Conservation (phyloP, 2,888 invertebrate species). For the Bellardia bayeri region DNA sequence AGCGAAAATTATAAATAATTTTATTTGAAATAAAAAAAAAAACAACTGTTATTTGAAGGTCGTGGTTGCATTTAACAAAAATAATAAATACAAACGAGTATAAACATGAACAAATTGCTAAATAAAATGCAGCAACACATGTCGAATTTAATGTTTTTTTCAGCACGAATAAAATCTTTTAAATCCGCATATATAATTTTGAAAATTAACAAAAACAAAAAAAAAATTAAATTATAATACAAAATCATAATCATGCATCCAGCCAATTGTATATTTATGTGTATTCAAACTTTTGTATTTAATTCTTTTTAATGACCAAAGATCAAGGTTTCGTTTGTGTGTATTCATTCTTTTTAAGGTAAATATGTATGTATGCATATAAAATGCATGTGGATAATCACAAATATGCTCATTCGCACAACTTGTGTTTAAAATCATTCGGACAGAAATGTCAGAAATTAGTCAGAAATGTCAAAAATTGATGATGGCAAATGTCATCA, state of each 20-base stretch:
- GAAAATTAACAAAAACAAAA: background rate
- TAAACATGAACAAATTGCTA: background rate
- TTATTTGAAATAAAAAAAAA: slow-evolving; percentile 4
- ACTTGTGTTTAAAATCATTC: slow-evolving; percentile 33
- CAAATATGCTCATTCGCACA: background rate
- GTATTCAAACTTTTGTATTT: slow-evolving; percentile 45
- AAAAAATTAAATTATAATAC: slow-evolving; percentile 30
- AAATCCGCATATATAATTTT: slow-evolving; percentile 59
- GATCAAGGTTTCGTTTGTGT: slow-evolving; percentile 61
- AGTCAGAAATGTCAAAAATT: slow-evolving; percentile 58
- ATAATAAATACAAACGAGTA: background rate
- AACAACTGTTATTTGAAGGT: slow-evolving; percentile 45
- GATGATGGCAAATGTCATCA: slow-evolving; percentile 43
- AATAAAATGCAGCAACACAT: slow-evolving; percentile 27
- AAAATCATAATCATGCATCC: slow-evolving; percentile 40
- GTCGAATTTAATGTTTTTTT: slow-evolving; percentile 22
- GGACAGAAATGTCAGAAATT: slow-evolving; percentile 51
- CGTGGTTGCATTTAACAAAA: slow-evolving; percentile 50
- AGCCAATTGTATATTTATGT: slow-evolving; percentile 2
- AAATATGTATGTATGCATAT: background rate
- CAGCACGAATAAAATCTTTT: background rate
- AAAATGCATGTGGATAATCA: slow-evolving; percentile 11
- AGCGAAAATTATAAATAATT: slow-evolving; percentile 11
- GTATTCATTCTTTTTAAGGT: slow-evolving; percentile 17
- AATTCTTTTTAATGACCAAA: slow-evolving; percentile 60